These are phyloP conservation scores for Tragelaphus imberbis DNA, from an alignment of 2,113 vertebrate genomes.

Conservation along the genomic window DNA sequence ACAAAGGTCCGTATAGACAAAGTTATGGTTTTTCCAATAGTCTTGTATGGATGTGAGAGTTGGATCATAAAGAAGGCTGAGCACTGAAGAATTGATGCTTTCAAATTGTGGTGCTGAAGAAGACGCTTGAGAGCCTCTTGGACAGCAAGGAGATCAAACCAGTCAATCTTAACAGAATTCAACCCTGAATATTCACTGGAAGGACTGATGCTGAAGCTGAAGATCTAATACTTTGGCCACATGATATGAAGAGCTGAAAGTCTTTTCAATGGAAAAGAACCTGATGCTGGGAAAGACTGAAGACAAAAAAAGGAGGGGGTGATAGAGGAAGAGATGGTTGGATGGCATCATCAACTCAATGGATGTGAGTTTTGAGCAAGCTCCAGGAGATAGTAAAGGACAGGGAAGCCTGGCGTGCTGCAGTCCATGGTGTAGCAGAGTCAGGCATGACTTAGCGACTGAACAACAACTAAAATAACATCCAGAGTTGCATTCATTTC, in stretches of 20 bases:
- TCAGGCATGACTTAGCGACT: not conserved
- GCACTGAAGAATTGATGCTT: not conserved
- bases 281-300: not conserved
- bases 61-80: not conserved
- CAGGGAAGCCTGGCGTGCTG: not conserved
- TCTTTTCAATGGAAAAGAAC: not conserved
- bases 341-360: not conserved
- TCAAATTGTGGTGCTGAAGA: not conserved
- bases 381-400: not conserved
- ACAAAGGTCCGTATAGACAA: not conserved
- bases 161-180: not conserved
- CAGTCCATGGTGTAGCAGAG: not conserved
- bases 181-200: not conserved
- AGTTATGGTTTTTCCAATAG: not conserved
- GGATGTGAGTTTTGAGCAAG: not conserved
- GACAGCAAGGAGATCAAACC: not conserved
- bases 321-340: not conserved
- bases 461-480: not conserved
- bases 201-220: not conserved
- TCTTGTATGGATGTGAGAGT: not conserved
- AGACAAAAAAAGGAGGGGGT: not conserved
- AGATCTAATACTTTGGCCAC: not conserved
- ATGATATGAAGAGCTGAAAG: not conserved
- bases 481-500: not conserved
- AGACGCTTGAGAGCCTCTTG: not conserved